Evolutionary conservation across 2,888 invertebrate species (phyloP).

Genomic region (Serrognathus titanus): DNA sequence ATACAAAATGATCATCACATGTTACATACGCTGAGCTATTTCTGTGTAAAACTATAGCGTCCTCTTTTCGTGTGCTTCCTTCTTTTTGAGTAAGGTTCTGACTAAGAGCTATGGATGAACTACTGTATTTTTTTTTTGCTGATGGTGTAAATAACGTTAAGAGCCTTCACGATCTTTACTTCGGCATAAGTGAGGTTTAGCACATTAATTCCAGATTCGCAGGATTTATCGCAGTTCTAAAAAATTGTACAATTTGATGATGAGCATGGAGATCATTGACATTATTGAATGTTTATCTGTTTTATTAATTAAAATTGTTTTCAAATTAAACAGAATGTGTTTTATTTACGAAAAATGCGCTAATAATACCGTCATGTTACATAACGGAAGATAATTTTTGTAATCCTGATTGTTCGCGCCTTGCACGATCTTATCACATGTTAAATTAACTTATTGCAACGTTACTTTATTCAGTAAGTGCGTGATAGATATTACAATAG

Average conservation of each 20-base stretch:
- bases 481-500: too few species aligned
- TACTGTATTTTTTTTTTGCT: slow-evolving; percentile 8
- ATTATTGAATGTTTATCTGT: slow-evolving; percentile 23
- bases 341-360: too few species aligned
- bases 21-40: too few species aligned
- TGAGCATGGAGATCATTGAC: slow-evolving; percentile 18
- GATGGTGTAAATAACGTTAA: slow-evolving; percentile 19
- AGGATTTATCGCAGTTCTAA: slow-evolving; percentile 7
- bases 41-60: not conserved
- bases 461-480: too few species aligned
- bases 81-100: slow-evolving; percentile 18
- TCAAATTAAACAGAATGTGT: too few species aligned
- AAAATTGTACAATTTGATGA: slow-evolving; percentile 8
- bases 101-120: slow-evolving; percentile 2
- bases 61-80: slow-evolving; percentile 5
- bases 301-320: slow-evolving; percentile 4
- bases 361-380: too few species aligned
- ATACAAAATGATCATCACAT: too few species aligned
- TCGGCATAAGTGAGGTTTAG: slow-evolving; percentile 7
- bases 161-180: slow-evolving; percentile 14
- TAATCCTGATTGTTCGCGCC: too few species aligned
- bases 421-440: too few species aligned
- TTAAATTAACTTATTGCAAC: too few species aligned
- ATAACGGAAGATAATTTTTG: too few species aligned
- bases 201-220: slow-evolving; percentile 11